These are phyloP conservation scores for Polyergus mexicanus DNA, from an alignment of 1,140 invertebrate genomes.

Conservation along the genomic window DNA sequence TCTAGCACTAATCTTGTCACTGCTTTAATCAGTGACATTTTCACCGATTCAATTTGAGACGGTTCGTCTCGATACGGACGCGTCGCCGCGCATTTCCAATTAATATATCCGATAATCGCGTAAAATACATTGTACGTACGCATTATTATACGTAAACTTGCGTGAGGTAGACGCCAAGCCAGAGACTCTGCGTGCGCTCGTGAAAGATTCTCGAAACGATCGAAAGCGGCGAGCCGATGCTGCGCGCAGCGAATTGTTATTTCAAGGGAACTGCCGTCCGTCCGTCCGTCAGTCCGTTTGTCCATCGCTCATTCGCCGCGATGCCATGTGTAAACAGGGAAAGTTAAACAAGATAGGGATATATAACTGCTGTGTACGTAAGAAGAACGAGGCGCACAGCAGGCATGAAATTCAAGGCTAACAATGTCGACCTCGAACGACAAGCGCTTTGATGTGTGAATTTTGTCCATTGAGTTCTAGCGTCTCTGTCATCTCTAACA, in stretches of 20 bases:
- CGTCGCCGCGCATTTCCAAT: conserved; percentile 26
- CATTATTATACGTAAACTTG: conserved; percentile 10
- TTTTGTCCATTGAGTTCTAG: conserved; percentile 38
- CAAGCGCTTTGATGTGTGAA: conserved; percentile 58
- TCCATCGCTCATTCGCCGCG: conserved; percentile 74
- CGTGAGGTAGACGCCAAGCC: background rate
- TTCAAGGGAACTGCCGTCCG: conserved; percentile 77
- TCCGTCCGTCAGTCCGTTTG: conserved; percentile 72
- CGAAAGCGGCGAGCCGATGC: conserved; percentile 43
- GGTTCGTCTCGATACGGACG: background rate
- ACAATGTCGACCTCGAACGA: conserved; percentile 52
- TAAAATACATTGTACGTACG: background rate
- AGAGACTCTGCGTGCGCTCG: conserved; percentile 6
- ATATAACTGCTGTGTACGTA: conserved; percentile 62
- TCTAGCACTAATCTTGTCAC: too few species aligned
- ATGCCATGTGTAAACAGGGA: conserved; percentile 80
- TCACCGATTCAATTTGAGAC: too few species aligned
- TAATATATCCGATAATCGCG: background rate
- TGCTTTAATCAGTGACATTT: too few species aligned
- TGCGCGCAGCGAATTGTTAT: conserved; percentile 77
- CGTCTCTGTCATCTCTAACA: background rate
- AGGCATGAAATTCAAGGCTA: conserved; percentile 65
- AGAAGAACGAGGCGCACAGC: conserved; percentile 26
- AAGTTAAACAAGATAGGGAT: conserved; percentile 74
- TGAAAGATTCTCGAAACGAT: conserved; percentile 32